Evolutionary conservation across 2,888 invertebrate species (phyloP), one percentile per base, ranked within the genome.

Genomic region (Pterostichus madidus): DNA sequence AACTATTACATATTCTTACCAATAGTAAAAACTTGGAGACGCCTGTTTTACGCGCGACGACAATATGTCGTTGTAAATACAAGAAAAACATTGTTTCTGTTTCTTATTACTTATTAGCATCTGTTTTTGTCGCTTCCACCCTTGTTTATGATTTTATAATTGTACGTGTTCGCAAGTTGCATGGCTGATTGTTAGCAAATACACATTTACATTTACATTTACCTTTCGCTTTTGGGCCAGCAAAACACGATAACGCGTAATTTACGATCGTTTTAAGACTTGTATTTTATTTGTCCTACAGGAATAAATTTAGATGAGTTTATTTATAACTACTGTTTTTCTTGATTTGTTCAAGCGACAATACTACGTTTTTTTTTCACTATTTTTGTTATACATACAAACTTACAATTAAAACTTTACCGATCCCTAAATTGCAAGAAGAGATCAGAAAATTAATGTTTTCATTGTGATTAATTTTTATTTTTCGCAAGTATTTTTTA

Each of bases 211-310:
- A 49, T 75, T 75, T 49, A 46, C 46, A 32, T 49, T 75, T 75
- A 13, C 11, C 52, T 46, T 75, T 75, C n/a, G 31, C 49, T 49
- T 73, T 73, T n/a, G 24, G 15, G 10, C 59, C 5, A 49, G 32
- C n/a, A n/a, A 64, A 64, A 13, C 32, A 32, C 73, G 73, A 73
- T 73, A 73, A 73, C 44, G 11, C 7, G 31, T 49, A 52, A 75
- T 75, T 75, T 75, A 46, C 75, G 32, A 35, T 31, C 24, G 49
- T 75, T 75, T 75, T 49, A 49, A 32, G 52, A 49, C 75, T n/a
- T 52, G 31, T 75, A 46, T 75, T 75, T 64, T 32, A 17, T 75
- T 75, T 31, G 17, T 64, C 32, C 6, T 31, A 32, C n/a, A 75
- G 35, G 49, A 75, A 52, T 75, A 75, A 49, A 75, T 75, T 75